Percentiles rank a stretch among this genome's conserved stretches.
Conservation (phyloP, 2,797 vertebrate genomes). For the Somateria mollissima region DNA sequence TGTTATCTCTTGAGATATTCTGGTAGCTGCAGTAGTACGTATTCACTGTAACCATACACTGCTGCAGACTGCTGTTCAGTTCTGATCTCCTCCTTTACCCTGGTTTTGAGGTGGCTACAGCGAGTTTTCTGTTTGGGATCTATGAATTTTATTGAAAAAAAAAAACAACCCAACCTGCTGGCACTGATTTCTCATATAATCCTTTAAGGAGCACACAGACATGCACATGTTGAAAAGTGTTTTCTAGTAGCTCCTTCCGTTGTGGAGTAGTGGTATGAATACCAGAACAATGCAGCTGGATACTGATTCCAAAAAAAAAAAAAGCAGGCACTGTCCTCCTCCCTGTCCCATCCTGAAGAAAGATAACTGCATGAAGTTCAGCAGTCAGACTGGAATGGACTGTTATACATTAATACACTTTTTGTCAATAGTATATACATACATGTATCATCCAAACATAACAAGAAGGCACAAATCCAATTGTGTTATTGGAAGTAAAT, state of each 20-base stretch:
- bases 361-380: not conserved
- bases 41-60: not conserved
- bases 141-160: not conserved
- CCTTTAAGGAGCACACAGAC: not conserved
- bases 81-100: not conserved
- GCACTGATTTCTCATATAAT: not conserved
- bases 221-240: fast-evolving
- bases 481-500: not conserved
- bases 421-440: not conserved
- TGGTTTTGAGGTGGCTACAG: not conserved
- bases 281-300: no score
- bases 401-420: not conserved
- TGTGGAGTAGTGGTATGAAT: not conserved
- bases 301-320: not conserved
- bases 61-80: not conserved
- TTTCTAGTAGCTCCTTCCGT: not conserved
- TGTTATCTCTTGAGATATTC: not conserved
- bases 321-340: not conserved
- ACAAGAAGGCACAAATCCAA: not conserved
- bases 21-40: not conserved
- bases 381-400: not conserved
- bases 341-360: not conserved
- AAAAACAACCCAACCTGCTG: not conserved
- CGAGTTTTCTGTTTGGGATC: not conserved
- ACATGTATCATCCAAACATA: not conserved